Conservation (phyloP, 2,113 vertebrate species). For the Phaetusa simplex region DNA sequence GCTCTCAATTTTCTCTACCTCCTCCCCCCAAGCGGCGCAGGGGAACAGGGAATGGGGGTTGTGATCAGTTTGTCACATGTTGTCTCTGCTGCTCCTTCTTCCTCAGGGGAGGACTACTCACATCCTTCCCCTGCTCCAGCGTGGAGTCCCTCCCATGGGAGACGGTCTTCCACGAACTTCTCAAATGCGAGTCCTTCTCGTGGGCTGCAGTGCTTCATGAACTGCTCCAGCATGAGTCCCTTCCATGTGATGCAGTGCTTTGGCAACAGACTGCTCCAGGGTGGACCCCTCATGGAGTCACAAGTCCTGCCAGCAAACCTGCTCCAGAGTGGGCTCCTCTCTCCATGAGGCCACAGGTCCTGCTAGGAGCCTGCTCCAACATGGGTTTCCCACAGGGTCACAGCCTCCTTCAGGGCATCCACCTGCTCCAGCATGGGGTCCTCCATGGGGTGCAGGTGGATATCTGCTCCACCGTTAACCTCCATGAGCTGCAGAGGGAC, state of each 20-base stretch:
- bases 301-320: background rate
- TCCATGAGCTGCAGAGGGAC: background rate
- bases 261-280: no score
- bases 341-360: background rate
- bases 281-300: background rate
- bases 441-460: accelerated
- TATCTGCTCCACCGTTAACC: background rate
- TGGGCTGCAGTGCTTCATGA: accelerated
- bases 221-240: background rate
- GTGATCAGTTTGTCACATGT: accelerated
- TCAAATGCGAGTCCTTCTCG: accelerated
- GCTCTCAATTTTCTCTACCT: background rate
- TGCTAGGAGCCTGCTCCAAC: background rate
- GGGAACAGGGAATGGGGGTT: accelerated
- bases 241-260: background rate
- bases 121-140: accelerated
- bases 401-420: background rate
- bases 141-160: accelerated
- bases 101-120: background rate
- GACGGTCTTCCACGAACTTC: accelerated
- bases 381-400: accelerated
- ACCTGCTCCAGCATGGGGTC: accelerated
- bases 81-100: background rate
- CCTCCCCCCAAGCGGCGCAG: accelerated
- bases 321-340: background rate